Base-by-base conservation (phyloP, 1,140 invertebrate genomes). In the Akabosia matsudoensis region DNA sequence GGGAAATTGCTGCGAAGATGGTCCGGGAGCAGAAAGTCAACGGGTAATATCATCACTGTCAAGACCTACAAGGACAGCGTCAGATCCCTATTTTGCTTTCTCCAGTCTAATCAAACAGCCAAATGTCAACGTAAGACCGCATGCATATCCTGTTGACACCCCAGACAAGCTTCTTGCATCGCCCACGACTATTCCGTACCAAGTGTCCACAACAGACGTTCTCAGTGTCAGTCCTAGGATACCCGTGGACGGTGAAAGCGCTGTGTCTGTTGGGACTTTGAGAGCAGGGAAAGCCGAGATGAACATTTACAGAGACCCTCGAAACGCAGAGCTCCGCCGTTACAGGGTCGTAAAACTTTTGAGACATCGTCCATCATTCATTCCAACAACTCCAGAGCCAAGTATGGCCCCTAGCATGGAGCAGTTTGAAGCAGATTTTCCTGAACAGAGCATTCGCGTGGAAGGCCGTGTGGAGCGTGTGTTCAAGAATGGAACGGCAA, bases 1-100 rank as follows among this genome's bases (percentile, higher is more conserved):
- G 3, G 70, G 70, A 72, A 72, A 72, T 3, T 72, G 70, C 45
- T 72, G 70, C 31, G 54, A 61, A 7, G 54, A 61, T 13, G 61
- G 31, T 13, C 4, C 10, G 7, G 10, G 3, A n/a, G 7, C 61
- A 30, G 61, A 67, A n/a, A 16, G 7, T 30, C 2, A 22, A 31
- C 7, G 28, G 31, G 61, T 67, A 67, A 67, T 67, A 14, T 30
- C 61, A 7, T 16, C 26, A 1, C 28, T 30, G 1, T 67, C 61
- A 28, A 24, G 61, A 28, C 28, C 61, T 3, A 30, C 61, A 28
- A 67, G 61, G 22, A n/a, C n/a, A 45, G 24, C 61, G 14, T 30
- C 30, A 67, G 22, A 67, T 31, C 28, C 61, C 3, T 67, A 67
- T 67, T 1, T 1, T n/a, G 54, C 7, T 24, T 30, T 67, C 10